A percentile compares a stretch with the other conserved stretches of the same genome.
phyloP scores from a whole-genome alignment of 2,113 vertebrate species.

The Saccopteryx leptura region DNA sequence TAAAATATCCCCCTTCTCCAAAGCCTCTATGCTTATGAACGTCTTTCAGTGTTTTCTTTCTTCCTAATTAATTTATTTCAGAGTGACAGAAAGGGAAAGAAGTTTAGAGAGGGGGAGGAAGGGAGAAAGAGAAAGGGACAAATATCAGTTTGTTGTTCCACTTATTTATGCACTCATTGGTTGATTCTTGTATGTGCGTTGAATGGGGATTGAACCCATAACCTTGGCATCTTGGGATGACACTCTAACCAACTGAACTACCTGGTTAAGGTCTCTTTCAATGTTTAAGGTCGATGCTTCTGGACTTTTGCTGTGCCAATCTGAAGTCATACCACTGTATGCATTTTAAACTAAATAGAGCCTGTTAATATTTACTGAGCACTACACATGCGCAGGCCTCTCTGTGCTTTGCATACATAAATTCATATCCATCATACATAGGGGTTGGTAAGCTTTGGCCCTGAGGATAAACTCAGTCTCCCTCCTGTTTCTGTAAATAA shows the following conservation, averaged over 20 bases:
- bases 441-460: neutral
- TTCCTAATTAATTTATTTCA: no score
- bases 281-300: neutral
- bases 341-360: neutral
- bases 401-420: neutral
- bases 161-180: no score
- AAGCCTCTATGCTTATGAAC: neutral
- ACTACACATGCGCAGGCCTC: accelerated
- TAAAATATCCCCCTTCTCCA: neutral
- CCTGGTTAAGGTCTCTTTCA: neutral
- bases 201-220: no score
- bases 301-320: neutral
- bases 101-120: no score
- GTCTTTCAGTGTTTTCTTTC: neutral
- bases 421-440: neutral
- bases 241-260: no score
- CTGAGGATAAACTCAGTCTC: neutral
- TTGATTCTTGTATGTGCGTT: no score
- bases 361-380: neutral
- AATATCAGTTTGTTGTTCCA: no score
- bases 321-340: neutral
- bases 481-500: neutral
- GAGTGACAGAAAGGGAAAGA: no score
- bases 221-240: no score
- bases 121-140: no score